These are phyloP conservation scores for Heterotilapia buettikoferi DNA, from an alignment of 2,113 vertebrate species.

Conservation along the genomic window DNA sequence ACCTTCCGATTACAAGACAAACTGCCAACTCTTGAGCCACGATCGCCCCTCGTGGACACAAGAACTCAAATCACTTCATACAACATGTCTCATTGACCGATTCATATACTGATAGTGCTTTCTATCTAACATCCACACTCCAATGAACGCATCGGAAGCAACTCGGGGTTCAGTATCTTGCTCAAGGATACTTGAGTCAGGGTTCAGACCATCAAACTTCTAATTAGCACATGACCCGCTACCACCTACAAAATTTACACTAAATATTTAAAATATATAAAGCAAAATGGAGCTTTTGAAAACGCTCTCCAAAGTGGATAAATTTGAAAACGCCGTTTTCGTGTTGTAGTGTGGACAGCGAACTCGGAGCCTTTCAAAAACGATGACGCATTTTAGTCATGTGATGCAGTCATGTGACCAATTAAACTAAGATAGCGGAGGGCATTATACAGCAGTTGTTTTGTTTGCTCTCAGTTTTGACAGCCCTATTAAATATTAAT, in stretches of 20 bases:
- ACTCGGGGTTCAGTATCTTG: not conserved
- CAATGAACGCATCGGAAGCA: not conserved
- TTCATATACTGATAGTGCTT: not conserved
- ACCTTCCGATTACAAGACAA: too few relatives aligned
- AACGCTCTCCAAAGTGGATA: not conserved
- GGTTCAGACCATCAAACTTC: not conserved
- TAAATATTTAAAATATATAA: not conserved
- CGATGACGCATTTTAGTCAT: not conserved
- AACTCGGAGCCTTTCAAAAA: not conserved
- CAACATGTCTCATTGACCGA: accelerated
- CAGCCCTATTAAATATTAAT: not conserved
- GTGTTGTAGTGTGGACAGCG: not conserved
- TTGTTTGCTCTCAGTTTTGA: not conserved
- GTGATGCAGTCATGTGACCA: not conserved
- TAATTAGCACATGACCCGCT: not conserved
- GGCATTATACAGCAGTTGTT: not conserved
- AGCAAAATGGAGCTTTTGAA: not conserved
- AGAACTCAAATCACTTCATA: not conserved
- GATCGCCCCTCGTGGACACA: too few relatives aligned
- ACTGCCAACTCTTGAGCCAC: too few relatives aligned
- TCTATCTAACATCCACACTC: not conserved
- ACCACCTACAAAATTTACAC: not conserved
- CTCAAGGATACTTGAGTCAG: not conserved
- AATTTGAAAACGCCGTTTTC: not conserved
- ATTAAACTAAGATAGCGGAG: not conserved